These are phyloP conservation scores for mouse (Mus musculus) DNA, from an alignment of 2,113 vertebrate species.

Conservation along the genomic window GRCm39 chr13:63125501-63126000, in stretches of 20 bases:
- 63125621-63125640: not conserved
- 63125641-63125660: constrained; percentile 53
- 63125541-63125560: not conserved
- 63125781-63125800: not conserved
- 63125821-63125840: constrained; percentile 27
- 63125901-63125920: not conserved
- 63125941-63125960: constrained; percentile 30
- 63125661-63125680: not conserved
- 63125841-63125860: not conserved
- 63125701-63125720: not conserved
- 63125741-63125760: not conserved
- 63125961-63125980: not conserved
- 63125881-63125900: constrained; percentile 34
- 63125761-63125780: not conserved
- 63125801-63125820: constrained; percentile 17
- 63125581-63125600: not conserved
- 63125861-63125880: not conserved
- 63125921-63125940: not conserved
- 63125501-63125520: not conserved
- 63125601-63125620: not conserved
- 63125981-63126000: not conserved
- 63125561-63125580: not conserved
- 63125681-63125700: not conserved
- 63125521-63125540: not conserved
- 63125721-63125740: not conserved